Evolutionary conservation across 2,113 vertebrate genomes (phyloP), one percentile per base, ranked within the genome.

Genomic region (Formicarius rufipectus): DNA sequence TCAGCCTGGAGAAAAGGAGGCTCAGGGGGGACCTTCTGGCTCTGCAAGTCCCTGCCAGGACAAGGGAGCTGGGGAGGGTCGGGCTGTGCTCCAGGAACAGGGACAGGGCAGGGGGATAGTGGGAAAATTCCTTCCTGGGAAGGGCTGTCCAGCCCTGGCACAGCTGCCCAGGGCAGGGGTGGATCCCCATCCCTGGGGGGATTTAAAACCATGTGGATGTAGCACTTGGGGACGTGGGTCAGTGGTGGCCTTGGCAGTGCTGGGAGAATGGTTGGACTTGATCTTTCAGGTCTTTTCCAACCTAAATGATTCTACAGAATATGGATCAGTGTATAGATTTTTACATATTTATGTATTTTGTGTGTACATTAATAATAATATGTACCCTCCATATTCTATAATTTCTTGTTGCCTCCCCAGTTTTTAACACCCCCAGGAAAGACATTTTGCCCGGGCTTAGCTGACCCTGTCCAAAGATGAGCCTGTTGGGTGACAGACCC

Each of bases 101-200:
- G 55, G 37, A 0, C 39, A 33, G 18, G 0, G 14, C 11, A 39
- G 50, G 7, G 0, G 53, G 4, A 39, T 0, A 8, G 13, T 0
- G 3, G 12, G 39, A 8, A 14, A 12, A 45, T 60, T 60, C 10
- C 45, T 3, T 33, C 0, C 4, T 24, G 19, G 8, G 19, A 69
- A 2, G 0, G 27, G 11, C 7, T 53, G 1, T 1, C 23, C 39
- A 62, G 28, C 7, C 55, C 28, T 62, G 63, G 39, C 31, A 9
- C 37, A 67, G 53, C 37, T 33, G 11, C 28, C 15, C 27, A 23
- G 64, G 53, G 27, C 28, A 62, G 7, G 0, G 35, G 0, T 33
- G 37, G 27, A 55, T 21, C 10, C 24, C 21, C 24, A 35, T 35
- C 5, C 35, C 25, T 12, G 35, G 2, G 7, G 7, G 10, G 20